These are phyloP conservation scores for Channa maculata DNA, from an alignment of 2,113 vertebrate genomes.

Conservation along the genomic window DNA sequence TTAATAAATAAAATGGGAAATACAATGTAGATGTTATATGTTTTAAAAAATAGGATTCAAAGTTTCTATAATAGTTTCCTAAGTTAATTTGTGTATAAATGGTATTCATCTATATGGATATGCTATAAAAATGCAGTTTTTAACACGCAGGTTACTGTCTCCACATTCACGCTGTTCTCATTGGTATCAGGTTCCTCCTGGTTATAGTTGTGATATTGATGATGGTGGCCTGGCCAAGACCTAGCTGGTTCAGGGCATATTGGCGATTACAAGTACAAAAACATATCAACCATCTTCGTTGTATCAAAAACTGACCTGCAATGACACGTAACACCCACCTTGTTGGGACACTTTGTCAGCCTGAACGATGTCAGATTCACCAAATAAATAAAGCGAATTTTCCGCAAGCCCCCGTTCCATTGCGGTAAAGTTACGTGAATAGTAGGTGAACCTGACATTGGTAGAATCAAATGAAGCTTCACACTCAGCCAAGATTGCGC, in stretches of 20 bases:
- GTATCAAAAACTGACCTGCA: background rate
- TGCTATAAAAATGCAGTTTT: too few relatives aligned
- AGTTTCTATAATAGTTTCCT: too few relatives aligned
- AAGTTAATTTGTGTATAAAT: too few relatives aligned
- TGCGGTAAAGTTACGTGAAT: conserved; percentile 74
- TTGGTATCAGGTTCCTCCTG: background rate
- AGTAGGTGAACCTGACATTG: conserved; percentile 57
- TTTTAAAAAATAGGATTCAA: too few relatives aligned
- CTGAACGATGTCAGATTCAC: conserved; percentile 74
- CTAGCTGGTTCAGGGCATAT: too few relatives aligned
- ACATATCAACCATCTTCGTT: background rate
- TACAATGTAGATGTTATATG: too few relatives aligned
- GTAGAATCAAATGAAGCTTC: background rate
- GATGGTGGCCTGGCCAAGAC: too few relatives aligned
- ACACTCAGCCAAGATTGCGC: background rate
- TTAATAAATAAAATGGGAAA: conserved; percentile 14
- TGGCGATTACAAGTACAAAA: background rate
- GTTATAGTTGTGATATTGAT: background rate
- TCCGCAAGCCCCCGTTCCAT: conserved; percentile 69
- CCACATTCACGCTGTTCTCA: background rate
- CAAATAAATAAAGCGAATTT: conserved; percentile 81
- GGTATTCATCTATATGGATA: too few relatives aligned
- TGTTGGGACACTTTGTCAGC: conserved; percentile 55
- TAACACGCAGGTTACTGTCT: background rate
- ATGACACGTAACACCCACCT: conserved; percentile 63